These are phyloP conservation scores for Drosophila nigrodunni DNA, from an alignment of 1,140 invertebrate species.

Conservation along the genomic window DNA sequence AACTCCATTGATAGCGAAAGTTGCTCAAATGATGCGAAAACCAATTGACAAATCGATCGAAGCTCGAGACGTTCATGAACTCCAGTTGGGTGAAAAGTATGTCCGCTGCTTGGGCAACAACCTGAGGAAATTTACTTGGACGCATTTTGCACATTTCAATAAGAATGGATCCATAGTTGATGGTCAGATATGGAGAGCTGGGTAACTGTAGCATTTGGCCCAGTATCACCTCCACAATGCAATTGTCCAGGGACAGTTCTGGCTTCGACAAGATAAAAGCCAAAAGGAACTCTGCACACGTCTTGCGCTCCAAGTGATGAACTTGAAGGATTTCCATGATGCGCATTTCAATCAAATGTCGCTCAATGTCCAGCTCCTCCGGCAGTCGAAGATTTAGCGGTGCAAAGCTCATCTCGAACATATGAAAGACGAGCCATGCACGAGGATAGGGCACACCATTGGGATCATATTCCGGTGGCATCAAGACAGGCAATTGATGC, in stretches of 20 bases:
- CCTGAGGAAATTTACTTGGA: conserved; percentile 97
- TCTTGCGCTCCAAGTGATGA: conserved; percentile 94
- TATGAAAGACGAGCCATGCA: conserved; percentile 93
- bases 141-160: conserved; percentile 98
- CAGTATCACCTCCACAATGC: conserved; percentile 98
- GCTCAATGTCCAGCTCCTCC: conserved; percentile 97
- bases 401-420: conserved; percentile 98
- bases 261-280: conserved; percentile 93
- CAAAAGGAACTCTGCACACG: conserved; percentile 94
- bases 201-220: conserved; percentile 97
- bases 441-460: conserved; percentile 92
- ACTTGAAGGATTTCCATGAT: conserved; percentile 95
- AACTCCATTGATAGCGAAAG: conserved; percentile 98
- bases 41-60: conserved; percentile 98
- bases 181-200: conserved; percentile 92
- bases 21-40: conserved; percentile 99
- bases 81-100: conserved; percentile 98
- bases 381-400: conserved; percentile 88
- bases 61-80: conserved; percentile 97
- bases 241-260: conserved; percentile 97
- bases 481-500: conserved; percentile 94
- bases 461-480: conserved; percentile 92
- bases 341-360: conserved; percentile 98
- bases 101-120: conserved; percentile 97
- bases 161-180: conserved; percentile 96